phyloP scores from a whole-genome alignment of 2,888 invertebrate species.

The Pardosa pseudoannulata region DNA sequence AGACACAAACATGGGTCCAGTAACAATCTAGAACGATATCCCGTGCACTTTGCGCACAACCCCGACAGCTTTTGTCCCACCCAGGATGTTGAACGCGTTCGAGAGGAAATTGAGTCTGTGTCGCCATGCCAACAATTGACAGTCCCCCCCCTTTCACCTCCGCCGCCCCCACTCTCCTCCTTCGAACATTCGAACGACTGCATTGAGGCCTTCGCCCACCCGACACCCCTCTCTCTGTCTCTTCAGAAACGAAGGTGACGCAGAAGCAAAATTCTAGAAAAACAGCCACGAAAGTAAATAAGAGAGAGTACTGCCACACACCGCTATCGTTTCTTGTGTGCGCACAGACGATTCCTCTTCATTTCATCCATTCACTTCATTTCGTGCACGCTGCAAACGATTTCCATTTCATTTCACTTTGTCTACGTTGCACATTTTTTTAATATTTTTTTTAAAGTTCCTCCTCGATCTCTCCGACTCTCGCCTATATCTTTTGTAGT shows the following conservation, averaged over 20 bases:
- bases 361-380: slow-evolving; percentile 17
- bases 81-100: slow-evolving; percentile 66
- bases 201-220: slow-evolving; percentile 10
- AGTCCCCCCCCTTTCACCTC: slow-evolving; percentile 11
- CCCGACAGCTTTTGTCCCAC: slow-evolving; percentile 39
- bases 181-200: slow-evolving; percentile 14
- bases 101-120: slow-evolving; percentile 71
- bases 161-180: slow-evolving; percentile 22
- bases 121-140: slow-evolving; percentile 72
- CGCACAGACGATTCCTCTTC: slow-evolving; percentile 12
- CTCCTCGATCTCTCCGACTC: background rate
- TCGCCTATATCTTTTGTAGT: background rate
- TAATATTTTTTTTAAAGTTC: background rate
- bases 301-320: background rate
- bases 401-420: slow-evolving; percentile 17
- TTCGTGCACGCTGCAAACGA: slow-evolving; percentile 13
- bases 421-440: background rate
- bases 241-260: background rate
- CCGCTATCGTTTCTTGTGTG: no score
- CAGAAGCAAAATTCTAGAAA: slow-evolving; percentile 19
- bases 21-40: background rate
- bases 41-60: slow-evolving; percentile 26
- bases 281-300: slow-evolving; percentile 10
- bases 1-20: no score
- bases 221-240: background rate